Conservation (phyloP, 2,113 vertebrate genomes). For the Eulemur rufifrons region DNA sequence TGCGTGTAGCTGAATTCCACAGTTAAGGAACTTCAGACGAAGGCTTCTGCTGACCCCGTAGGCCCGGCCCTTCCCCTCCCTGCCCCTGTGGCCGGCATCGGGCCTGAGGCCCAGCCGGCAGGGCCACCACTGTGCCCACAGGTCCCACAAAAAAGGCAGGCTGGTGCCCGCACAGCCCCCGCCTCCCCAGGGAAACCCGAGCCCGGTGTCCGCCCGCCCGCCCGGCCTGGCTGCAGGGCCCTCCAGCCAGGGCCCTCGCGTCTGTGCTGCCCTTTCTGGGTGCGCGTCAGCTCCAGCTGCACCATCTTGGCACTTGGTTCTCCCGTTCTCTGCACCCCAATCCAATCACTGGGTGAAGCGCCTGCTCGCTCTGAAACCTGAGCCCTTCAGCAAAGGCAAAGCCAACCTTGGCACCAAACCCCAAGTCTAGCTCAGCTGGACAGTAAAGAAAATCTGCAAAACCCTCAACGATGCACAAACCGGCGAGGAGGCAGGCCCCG, state of each 20-base stretch:
- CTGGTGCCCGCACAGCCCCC: neutral
- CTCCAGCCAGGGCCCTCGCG: no score
- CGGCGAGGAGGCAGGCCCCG: no score
- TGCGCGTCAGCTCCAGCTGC: neutral
- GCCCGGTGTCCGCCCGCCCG: neutral
- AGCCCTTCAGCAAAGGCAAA: neutral
- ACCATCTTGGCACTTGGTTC: neutral
- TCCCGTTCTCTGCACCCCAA: neutral
- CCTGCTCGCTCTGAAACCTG: fast-evolving
- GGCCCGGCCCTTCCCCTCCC: neutral
- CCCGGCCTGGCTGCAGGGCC: neutral
- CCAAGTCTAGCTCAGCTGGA: neutral
- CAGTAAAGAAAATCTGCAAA: neutral
- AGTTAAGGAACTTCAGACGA: slow-evolving; percentile 89
- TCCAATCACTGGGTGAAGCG: neutral
- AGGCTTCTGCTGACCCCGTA: neutral
- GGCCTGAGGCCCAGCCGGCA: neutral
- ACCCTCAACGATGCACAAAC: no score
- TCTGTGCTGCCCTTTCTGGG: no score
- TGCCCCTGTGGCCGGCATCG: no score
- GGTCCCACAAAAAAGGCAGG: fast-evolving
- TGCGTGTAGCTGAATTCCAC: slow-evolving; percentile 93
- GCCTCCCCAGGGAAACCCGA: neutral
- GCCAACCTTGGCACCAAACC: neutral
- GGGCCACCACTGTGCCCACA: neutral